Evolutionary conservation across 2,113 vertebrate species (phyloP).

Genomic region (Tapirus terrestris): DNA sequence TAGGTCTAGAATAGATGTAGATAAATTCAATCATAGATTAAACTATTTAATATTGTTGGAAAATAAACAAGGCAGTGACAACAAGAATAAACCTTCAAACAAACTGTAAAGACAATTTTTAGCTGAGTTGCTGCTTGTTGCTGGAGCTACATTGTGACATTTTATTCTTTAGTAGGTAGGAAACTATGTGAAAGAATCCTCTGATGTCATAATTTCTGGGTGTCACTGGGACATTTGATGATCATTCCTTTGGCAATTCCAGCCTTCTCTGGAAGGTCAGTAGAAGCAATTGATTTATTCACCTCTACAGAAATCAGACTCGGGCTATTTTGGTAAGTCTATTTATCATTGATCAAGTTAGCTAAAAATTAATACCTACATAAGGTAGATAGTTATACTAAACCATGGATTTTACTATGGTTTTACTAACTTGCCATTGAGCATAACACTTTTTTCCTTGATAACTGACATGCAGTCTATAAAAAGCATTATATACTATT

Average conservation of each 20-base stretch:
- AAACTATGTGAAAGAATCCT: constrained; percentile 79
- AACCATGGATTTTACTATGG: neutral
- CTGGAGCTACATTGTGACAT: constrained; percentile 9
- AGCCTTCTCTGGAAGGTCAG: constrained; percentile 71
- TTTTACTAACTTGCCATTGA: constrained; percentile 31
- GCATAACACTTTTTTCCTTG: neutral
- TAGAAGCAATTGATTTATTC: constrained; percentile 73
- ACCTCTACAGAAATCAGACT: constrained; percentile 73
- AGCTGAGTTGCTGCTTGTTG: neutral
- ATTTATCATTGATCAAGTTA: constrained; percentile 31
- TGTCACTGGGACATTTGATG: constrained; percentile 70
- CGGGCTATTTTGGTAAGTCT: constrained; percentile 77
- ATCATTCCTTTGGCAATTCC: constrained; percentile 67
- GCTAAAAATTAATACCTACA: neutral
- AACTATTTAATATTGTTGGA: neutral
- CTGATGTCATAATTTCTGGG: constrained; percentile 78
- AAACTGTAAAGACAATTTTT: neutral
- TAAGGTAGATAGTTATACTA: neutral
- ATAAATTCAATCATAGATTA: neutral
- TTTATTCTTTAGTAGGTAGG: constrained; percentile 65
- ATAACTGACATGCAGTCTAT: neutral
- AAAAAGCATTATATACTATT: neutral
- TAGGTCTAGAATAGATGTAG: neutral
- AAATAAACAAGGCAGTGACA: neutral
- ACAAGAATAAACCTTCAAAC: constrained; percentile 2